phyloP scores from a whole-genome alignment of 1,140 invertebrate genomes.

The Solenopsis fugax region DNA sequence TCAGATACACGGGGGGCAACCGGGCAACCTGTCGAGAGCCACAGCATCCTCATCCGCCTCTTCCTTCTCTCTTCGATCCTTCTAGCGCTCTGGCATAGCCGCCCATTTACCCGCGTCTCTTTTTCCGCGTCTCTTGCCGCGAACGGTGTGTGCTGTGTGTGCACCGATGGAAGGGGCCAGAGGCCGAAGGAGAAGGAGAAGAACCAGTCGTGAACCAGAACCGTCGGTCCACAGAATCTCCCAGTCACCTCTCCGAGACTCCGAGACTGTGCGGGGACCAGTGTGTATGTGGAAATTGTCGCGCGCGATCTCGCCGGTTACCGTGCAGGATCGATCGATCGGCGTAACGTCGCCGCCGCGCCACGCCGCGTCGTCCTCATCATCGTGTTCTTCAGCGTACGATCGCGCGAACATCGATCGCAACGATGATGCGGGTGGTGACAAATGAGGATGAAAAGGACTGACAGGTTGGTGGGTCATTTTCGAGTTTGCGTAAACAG shows the following conservation, averaged over 20 bases:
- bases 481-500: conserved; percentile 3
- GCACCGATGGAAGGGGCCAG: conserved; percentile 72
- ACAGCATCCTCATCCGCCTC: conserved; percentile 62
- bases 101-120: conserved; percentile 37
- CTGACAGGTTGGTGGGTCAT: conserved; percentile 58
- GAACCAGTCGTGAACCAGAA: conserved; percentile 79
- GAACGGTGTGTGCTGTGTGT: conserved; percentile 10
- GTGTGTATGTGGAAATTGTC: conserved; percentile 63
- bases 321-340: conserved; percentile 40
- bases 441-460: conserved; percentile 21
- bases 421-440: conserved; percentile 42
- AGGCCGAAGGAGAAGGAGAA: conserved; percentile 77
- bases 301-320: conserved; percentile 56
- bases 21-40: conserved; percentile 68
- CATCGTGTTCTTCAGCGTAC: neutral
- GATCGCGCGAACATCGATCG: conserved; percentile 22
- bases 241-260: conserved; percentile 77
- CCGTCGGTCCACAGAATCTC: conserved; percentile 78
- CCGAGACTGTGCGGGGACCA: conserved; percentile 73
- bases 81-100: neutral
- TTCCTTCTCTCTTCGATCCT: conserved; percentile 22
- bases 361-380: neutral
- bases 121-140: conserved; percentile 65
- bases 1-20: neutral
- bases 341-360: neutral